A percentile compares a stretch with the other conserved stretches of the same genome.
Conservation (phyloP, 2,797 vertebrate species). For the Argentina silus region DNA sequence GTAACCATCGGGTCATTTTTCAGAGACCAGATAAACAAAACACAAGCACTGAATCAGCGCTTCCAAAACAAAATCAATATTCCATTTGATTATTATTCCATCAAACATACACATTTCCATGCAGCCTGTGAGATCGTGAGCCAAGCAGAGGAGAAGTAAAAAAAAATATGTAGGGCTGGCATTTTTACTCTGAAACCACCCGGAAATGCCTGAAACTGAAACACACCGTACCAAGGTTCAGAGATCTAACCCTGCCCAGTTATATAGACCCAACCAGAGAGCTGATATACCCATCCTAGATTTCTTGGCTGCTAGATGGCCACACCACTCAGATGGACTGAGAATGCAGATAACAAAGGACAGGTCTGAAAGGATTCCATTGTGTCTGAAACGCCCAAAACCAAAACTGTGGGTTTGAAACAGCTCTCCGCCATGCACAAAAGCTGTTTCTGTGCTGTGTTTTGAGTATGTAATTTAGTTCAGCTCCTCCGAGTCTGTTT, state of each 20-base stretch:
- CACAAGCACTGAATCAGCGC: constrained; percentile 26
- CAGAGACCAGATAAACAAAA: constrained; percentile 39
- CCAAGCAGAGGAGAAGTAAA: constrained; percentile 8
- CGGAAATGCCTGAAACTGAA: constrained; percentile 25
- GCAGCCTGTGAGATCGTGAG: neutral
- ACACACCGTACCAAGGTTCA: constrained; percentile 1
- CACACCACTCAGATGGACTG: constrained; percentile 12
- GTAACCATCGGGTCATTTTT: constrained; percentile 49
- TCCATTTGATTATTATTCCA: constrained; percentile 17
- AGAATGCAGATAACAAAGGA: constrained; percentile 25
- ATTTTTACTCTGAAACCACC: constrained; percentile 26
- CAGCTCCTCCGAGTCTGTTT: constrained; percentile 47
- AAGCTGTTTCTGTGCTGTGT: constrained; percentile 35
- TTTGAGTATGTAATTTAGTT: constrained; percentile 43
- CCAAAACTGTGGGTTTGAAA: constrained; percentile 24
- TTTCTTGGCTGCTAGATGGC: constrained; percentile 11
- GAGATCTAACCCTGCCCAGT: neutral
- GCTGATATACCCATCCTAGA: neutral
- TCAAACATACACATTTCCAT: constrained; percentile 6
- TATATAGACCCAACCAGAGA: neutral
- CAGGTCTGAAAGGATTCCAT: constrained; percentile 47
- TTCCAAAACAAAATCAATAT: constrained; percentile 24
- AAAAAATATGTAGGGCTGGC: constrained; percentile 37
- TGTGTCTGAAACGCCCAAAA: constrained; percentile 41
- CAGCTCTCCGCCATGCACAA: constrained; percentile 26